phyloP scores from a whole-genome alignment of 2,113 vertebrate genomes.

The Crypturellus undulatus region DNA sequence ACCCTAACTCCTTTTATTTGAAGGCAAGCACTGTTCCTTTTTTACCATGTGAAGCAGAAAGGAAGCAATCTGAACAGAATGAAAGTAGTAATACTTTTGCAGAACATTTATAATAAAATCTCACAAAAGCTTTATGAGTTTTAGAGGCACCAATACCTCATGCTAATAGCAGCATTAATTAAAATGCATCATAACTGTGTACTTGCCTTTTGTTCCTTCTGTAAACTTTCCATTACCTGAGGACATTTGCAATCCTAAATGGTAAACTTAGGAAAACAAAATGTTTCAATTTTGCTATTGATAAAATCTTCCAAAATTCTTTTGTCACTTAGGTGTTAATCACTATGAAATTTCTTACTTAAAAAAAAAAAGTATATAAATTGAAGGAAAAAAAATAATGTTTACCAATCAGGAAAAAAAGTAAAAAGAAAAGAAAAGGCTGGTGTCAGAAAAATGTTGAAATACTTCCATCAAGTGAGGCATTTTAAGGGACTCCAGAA shows the following conservation, averaged over 20 bases:
- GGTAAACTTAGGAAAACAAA: background rate
- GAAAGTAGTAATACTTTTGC: background rate
- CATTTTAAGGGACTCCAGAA: no score
- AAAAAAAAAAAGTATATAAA: background rate
- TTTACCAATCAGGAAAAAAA: background rate
- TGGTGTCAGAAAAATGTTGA: background rate
- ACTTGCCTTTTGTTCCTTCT: background rate
- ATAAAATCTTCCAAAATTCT: background rate
- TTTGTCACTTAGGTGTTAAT: background rate
- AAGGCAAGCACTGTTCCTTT: background rate
- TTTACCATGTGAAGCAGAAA: background rate
- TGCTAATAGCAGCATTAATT: background rate
- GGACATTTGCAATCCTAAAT: background rate
- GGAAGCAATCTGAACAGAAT: background rate
- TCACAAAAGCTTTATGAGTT: background rate
- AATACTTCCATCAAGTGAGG: background rate
- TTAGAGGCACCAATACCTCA: background rate
- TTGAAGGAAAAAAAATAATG: accelerated
- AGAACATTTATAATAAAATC: background rate
- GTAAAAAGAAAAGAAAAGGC: background rate
- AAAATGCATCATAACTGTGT: background rate
- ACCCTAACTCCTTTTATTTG: background rate
- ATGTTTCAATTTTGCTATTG: background rate
- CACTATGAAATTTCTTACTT: background rate
- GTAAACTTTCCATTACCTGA: background rate